phyloP scores from a whole-genome alignment of 2,113 vertebrate species.

The Cinclus mexicanus region DNA sequence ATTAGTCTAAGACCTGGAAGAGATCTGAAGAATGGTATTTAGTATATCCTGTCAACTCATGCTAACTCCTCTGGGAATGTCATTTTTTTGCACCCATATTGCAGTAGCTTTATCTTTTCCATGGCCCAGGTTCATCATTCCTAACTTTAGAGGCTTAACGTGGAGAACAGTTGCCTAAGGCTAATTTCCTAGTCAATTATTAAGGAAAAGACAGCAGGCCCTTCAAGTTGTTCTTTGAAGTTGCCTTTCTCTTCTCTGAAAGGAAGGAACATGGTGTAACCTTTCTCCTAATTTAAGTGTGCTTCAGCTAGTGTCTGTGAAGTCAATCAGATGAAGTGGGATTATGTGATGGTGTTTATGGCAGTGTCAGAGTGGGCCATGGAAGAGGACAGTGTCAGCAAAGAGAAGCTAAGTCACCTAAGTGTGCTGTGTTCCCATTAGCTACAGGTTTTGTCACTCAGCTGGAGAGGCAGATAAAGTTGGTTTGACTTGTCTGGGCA shows the following conservation, averaged over 20 bases:
- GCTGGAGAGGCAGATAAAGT: neutral
- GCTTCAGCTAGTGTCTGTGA: neutral
- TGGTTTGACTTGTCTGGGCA: neutral
- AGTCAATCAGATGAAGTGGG: neutral
- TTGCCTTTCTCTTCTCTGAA: neutral
- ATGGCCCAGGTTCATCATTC: neutral
- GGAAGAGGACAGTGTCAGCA: neutral
- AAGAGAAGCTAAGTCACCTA: neutral
- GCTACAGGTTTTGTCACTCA: neutral
- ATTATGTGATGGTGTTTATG: neutral
- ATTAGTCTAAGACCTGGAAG: neutral
- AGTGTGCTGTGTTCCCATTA: rapidly evolving
- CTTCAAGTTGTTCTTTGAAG: neutral
- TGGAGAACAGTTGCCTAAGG: neutral
- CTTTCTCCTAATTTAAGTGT: neutral
- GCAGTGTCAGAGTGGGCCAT: neutral
- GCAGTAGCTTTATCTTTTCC: neutral
- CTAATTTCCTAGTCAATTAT: conserved; percentile 15
- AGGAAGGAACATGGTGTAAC: neutral
- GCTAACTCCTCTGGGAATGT: neutral
- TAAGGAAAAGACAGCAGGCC: neutral
- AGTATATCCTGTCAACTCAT: neutral
- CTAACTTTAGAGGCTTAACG: neutral
- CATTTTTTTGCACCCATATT: neutral
- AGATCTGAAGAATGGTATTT: neutral